phyloP scores from a whole-genome alignment of 2,113 vertebrate species.

The Ramphastos sulfuratus region DNA sequence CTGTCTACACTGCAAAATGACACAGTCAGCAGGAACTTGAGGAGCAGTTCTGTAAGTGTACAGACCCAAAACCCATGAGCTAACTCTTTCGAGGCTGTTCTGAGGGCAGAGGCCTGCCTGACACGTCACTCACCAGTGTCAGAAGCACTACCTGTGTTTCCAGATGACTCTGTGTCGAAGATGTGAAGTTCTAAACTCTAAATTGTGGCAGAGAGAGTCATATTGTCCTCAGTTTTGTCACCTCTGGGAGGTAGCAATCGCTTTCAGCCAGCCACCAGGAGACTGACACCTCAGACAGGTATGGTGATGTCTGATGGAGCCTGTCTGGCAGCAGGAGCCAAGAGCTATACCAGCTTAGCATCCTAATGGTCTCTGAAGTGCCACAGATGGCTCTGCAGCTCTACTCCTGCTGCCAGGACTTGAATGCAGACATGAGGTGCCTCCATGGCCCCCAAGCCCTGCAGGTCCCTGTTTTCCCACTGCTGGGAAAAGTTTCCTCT shows the following conservation, averaged over 20 bases:
- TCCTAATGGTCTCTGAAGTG: fast-evolving
- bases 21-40: not conserved
- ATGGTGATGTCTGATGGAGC: not conserved
- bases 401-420: fast-evolving
- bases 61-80: not conserved
- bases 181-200: not conserved
- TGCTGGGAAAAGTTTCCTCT: not conserved
- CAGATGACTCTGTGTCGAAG: not conserved
- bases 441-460: fast-evolving
- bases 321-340: not conserved
- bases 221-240: not conserved
- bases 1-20: not conserved
- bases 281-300: not conserved
- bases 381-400: not conserved
- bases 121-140: not conserved
- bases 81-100: not conserved
- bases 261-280: not conserved
- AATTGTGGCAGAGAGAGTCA: not conserved
- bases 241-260: not conserved
- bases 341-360: not conserved
- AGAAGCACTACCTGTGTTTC: not conserved
- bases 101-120: not conserved
- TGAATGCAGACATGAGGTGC: not conserved
- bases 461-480: not conserved
- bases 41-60: fast-evolving